A percentile compares a stretch with the other conserved stretches of the same genome.
Evolutionary conservation across 2,797 vertebrate species (phyloP).

Genomic region (Sciurus carolinensis): DNA sequence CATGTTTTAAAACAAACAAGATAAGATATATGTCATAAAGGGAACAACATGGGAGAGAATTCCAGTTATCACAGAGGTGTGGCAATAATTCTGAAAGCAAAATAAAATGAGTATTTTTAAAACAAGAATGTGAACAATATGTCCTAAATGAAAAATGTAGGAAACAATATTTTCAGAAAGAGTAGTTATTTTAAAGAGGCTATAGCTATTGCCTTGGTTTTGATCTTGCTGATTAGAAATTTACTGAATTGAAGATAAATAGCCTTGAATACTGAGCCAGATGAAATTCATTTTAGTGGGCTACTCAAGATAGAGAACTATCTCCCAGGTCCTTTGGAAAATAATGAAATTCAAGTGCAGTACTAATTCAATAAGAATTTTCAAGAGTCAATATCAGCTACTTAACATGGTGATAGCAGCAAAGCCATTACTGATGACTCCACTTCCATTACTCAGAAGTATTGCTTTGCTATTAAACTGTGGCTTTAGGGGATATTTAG

Average conservation of each 20-base stretch:
- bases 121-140: neutral
- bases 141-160: neutral
- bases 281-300: slow-evolving; percentile 30
- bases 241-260: slow-evolving; percentile 45
- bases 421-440: slow-evolving; percentile 50
- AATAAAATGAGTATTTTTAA: slow-evolving; percentile 1
- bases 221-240: slow-evolving; percentile 26
- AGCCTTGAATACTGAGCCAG: slow-evolving; percentile 57
- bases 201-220: neutral
- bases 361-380: slow-evolving; percentile 60
- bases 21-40: neutral
- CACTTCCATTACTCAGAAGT: slow-evolving; percentile 5
- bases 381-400: slow-evolving; percentile 69
- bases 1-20: neutral
- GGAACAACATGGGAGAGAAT: neutral
- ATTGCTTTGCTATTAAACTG: slow-evolving; percentile 60
- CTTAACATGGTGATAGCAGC: slow-evolving; percentile 37
- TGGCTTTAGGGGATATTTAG: slow-evolving; percentile 63
- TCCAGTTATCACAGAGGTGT: neutral
- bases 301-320: slow-evolving; percentile 38
- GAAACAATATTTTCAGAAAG: neutral
- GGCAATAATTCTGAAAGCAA: slow-evolving; percentile 28
- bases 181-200: neutral
- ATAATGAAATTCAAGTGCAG: slow-evolving; percentile 27
- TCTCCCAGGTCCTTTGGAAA: slow-evolving; percentile 56